These are phyloP conservation scores for Acheta domesticus DNA, from an alignment of 2,888 invertebrate species.

Conservation along the genomic window DNA sequence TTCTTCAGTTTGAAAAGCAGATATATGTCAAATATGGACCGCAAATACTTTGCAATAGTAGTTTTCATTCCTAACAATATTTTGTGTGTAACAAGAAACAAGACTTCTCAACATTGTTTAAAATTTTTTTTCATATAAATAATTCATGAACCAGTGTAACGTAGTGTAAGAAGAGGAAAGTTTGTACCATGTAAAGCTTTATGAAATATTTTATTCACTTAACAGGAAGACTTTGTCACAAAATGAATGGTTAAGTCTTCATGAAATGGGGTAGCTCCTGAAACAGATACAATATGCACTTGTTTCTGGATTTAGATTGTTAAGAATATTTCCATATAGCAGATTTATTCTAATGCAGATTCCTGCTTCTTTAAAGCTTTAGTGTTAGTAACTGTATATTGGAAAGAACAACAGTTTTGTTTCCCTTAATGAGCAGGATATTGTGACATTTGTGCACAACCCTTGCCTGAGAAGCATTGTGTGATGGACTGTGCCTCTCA, in stretches of 20 bases:
- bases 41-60: too few relatives aligned
- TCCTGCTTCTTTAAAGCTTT: conserved; percentile 18
- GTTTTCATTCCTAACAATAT: too few relatives aligned
- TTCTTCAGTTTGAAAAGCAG: too few relatives aligned
- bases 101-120: too few relatives aligned
- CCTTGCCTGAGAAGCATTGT: not conserved
- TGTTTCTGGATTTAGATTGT: not conserved
- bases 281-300: not conserved
- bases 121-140: too few relatives aligned
- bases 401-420: not conserved
- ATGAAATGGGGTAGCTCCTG: not conserved
- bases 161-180: not conserved
- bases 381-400: conserved; percentile 18
- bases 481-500: not conserved
- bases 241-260: not conserved
- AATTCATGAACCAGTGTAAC: conserved; percentile 9
- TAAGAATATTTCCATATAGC: not conserved
- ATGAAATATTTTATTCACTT: not conserved
- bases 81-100: too few relatives aligned
- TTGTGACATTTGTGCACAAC: not conserved
- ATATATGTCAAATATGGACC: too few relatives aligned
- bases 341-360: not conserved
- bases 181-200: conserved; percentile 4
- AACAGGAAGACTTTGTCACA: not conserved
- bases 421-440: not conserved